A percentile compares a stretch with the other conserved stretches of the same genome.
Conservation (phyloP, 2,888 invertebrate species). For the Cristatella mucedo region DNA sequence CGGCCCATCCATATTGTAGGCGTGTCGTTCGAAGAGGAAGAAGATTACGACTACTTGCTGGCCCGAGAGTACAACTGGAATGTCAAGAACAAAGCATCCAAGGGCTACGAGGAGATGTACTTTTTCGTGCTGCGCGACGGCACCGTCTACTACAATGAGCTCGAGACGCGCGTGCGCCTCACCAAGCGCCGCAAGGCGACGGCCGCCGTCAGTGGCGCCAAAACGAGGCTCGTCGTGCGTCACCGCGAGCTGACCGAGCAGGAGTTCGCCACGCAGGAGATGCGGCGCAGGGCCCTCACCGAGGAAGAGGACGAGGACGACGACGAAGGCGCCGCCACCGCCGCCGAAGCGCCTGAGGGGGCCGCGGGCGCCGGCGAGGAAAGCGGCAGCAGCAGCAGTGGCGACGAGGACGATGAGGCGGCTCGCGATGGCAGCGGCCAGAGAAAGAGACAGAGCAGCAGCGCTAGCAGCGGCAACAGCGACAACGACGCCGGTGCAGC, state of each 20-base stretch:
- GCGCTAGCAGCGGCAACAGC: too few relatives aligned
- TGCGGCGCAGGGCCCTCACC: constrained; percentile 51
- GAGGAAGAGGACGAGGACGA: constrained; percentile 51
- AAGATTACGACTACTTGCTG: constrained; percentile 73
- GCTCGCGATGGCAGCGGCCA: too few relatives aligned
- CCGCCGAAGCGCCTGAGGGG: too few relatives aligned
- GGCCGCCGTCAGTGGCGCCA: constrained; percentile 48
- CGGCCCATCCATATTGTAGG: not conserved
- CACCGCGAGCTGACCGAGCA: constrained; percentile 68
- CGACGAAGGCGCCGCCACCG: too few relatives aligned
- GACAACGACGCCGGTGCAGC: too few relatives aligned
- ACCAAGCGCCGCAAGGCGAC: constrained; percentile 73
- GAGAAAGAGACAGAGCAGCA: too few relatives aligned
- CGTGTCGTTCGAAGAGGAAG: not conserved
- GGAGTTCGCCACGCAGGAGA: constrained; percentile 64
- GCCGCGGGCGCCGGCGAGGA: too few relatives aligned
- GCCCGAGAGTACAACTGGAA: constrained; percentile 98
- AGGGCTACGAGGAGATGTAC: constrained; percentile 91
- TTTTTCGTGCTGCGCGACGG: constrained; percentile 79
- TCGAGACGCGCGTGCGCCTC: constrained; percentile 79
- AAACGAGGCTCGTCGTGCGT: constrained; percentile 70
- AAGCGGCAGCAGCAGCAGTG: too few relatives aligned
- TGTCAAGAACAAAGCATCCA: constrained; percentile 85
- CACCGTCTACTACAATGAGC: constrained; percentile 80
- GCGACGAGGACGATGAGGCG: too few relatives aligned